phyloP scores from a whole-genome alignment of 2,113 vertebrate genomes.

The Ptyas mucosa region DNA sequence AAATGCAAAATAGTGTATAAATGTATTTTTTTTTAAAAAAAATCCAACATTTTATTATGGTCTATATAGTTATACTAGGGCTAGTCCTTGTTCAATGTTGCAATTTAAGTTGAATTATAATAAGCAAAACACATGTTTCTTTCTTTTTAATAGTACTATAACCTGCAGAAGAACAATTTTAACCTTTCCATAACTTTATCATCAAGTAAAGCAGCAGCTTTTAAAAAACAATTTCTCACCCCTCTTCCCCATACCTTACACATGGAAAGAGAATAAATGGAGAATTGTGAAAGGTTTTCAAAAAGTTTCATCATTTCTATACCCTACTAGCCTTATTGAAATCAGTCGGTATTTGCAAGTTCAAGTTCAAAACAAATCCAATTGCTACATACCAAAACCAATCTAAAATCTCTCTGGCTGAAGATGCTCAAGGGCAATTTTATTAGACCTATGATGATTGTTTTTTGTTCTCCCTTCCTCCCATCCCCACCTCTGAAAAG shows the following conservation, averaged over 20 bases:
- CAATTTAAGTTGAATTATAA: slow-evolving; percentile 20
- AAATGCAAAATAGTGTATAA: slow-evolving; percentile 54
- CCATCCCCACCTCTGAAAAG: not conserved
- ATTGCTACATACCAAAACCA: not conserved
- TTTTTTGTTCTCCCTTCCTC: too few relatives aligned
- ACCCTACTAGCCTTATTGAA: not conserved
- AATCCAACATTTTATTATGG: not conserved
- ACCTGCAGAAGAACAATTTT: not conserved
- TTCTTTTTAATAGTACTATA: not conserved
- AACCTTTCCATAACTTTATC: not conserved
- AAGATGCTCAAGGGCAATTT: not conserved
- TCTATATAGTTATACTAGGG: slow-evolving; percentile 26
- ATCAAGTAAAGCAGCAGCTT: not conserved
- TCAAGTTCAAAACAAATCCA: not conserved
- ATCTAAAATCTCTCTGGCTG: not conserved
- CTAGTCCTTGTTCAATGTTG: slow-evolving; percentile 11
- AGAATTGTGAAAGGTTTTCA: not conserved
- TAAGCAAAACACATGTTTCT: not conserved
- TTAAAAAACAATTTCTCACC: not conserved
- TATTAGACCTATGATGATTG: not conserved
- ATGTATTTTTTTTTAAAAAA: slow-evolving; percentile 22
- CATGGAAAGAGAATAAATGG: not conserved
- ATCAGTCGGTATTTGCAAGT: not conserved
- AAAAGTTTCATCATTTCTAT: not conserved
- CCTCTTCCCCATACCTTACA: not conserved